These are phyloP conservation scores for Kradibia gibbosae DNA, from an alignment of 1,140 invertebrate species.

Conservation along the genomic window DNA sequence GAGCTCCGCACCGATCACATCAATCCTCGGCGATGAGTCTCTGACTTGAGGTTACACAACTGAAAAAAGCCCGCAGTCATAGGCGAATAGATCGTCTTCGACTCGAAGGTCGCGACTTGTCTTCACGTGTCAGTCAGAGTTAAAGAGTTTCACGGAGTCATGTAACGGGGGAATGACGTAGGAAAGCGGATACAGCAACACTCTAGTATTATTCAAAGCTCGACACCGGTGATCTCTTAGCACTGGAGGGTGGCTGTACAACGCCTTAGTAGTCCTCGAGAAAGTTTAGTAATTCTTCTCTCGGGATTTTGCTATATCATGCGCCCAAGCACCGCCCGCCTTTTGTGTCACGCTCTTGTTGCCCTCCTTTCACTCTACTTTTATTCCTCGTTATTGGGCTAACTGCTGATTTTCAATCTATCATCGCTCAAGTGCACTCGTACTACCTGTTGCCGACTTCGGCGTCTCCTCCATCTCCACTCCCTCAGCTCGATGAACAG, in stretches of 20 bases:
- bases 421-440: conserved; percentile 1
- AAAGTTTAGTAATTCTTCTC: conserved; percentile 55
- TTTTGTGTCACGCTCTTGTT: neutral
- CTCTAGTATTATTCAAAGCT: conserved; percentile 67
- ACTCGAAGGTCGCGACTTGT: conserved; percentile 27
- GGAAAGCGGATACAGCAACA: conserved; percentile 51
- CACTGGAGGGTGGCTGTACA: neutral
- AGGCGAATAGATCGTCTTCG: conserved; percentile 35
- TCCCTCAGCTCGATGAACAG: too few species aligned
- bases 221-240: conserved; percentile 54
- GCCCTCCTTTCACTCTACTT: neutral
- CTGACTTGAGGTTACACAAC: conserved; percentile 49
- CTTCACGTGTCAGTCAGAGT: conserved; percentile 39
- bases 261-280: conserved; percentile 52
- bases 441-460: conserved; percentile 23
- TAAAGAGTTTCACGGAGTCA: conserved; percentile 69
- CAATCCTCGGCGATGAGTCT: neutral
- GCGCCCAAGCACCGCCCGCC: neutral
- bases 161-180: conserved; percentile 56
- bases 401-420: neutral
- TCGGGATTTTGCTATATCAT: conserved; percentile 26
- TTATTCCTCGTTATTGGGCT: neutral
- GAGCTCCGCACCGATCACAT: neutral
- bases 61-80: conserved; percentile 20
- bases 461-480: neutral